These are phyloP conservation scores for Otis tarda DNA, from an alignment of 2,113 vertebrate species.

Conservation along the genomic window DNA sequence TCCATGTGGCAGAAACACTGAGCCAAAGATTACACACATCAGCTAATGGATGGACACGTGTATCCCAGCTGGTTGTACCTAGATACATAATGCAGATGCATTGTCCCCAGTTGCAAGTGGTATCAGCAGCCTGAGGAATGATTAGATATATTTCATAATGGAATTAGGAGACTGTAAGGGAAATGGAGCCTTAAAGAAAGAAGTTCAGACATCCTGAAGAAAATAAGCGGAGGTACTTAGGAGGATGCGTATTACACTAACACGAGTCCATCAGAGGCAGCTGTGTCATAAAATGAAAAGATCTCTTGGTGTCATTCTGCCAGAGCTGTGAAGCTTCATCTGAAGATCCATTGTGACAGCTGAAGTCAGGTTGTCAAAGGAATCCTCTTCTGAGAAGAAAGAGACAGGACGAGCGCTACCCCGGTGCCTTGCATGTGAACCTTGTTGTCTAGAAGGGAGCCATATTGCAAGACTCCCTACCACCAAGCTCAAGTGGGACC, in stretches of 20 bases:
- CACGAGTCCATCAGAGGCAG: background rate
- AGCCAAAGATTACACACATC: background rate
- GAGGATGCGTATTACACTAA: background rate
- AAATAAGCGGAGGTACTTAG: background rate
- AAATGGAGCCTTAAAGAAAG: background rate
- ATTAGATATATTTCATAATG: background rate
- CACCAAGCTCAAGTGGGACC: background rate
- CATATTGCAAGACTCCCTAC: background rate
- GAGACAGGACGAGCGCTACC: background rate
- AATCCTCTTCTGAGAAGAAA: background rate
- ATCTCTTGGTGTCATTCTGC: background rate
- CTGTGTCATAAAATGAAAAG: background rate
- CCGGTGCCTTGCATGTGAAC: rapidly evolving
- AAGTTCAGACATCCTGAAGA: background rate
- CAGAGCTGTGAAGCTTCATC: background rate
- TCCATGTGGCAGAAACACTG: background rate
- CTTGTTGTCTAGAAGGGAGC: background rate
- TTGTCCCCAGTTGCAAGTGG: background rate
- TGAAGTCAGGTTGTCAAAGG: background rate
- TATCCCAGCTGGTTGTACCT: background rate
- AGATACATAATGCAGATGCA: background rate
- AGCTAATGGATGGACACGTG: rapidly evolving
- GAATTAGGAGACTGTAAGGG: background rate
- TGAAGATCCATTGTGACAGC: background rate
- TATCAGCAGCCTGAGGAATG: background rate